These are phyloP conservation scores for Leptinotarsa haldemani DNA, from an alignment of 2,888 invertebrate species.

Conservation along the genomic window DNA sequence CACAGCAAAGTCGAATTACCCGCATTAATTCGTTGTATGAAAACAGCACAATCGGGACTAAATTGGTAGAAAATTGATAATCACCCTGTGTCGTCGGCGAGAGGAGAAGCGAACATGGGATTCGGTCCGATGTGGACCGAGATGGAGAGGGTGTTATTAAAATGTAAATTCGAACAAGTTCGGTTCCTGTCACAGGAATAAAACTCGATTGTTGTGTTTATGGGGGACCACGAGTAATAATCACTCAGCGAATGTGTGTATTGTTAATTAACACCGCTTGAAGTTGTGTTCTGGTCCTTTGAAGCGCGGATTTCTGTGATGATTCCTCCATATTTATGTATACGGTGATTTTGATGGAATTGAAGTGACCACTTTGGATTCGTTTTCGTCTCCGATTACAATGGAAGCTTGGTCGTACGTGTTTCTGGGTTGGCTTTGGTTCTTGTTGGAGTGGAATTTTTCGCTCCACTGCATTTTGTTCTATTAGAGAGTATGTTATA, in stretches of 20 bases:
- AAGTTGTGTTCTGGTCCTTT: conserved; percentile 41
- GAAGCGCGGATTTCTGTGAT: conserved; percentile 36
- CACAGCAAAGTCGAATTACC: conserved; percentile 54
- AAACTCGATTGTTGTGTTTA: conserved; percentile 62
- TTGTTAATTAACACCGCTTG: conserved; percentile 62
- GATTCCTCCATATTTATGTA: conserved; percentile 25
- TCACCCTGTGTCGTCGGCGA: conserved; percentile 60
- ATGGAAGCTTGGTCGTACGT: not conserved
- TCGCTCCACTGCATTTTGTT: not conserved
- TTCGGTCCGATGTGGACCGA: conserved; percentile 45
- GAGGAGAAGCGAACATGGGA: conserved; percentile 44
- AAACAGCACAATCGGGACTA: conserved; percentile 66
- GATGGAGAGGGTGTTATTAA: conserved; percentile 63
- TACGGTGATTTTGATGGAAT: conserved; percentile 17
- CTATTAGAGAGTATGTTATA: too few species aligned
- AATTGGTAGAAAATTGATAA: conserved; percentile 68
- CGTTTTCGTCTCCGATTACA: conserved; percentile 4
- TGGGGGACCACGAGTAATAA: conserved; percentile 59
- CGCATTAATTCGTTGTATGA: conserved; percentile 60
- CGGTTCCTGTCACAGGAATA: conserved; percentile 64
- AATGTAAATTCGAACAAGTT: conserved; percentile 66
- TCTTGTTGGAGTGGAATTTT: not conserved
- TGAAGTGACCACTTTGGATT: conserved; percentile 18
- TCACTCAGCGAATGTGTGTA: conserved; percentile 61
- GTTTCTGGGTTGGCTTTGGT: not conserved